These are phyloP conservation scores for Otis tarda DNA, from an alignment of 2,113 vertebrate genomes.

Conservation along the genomic window DNA sequence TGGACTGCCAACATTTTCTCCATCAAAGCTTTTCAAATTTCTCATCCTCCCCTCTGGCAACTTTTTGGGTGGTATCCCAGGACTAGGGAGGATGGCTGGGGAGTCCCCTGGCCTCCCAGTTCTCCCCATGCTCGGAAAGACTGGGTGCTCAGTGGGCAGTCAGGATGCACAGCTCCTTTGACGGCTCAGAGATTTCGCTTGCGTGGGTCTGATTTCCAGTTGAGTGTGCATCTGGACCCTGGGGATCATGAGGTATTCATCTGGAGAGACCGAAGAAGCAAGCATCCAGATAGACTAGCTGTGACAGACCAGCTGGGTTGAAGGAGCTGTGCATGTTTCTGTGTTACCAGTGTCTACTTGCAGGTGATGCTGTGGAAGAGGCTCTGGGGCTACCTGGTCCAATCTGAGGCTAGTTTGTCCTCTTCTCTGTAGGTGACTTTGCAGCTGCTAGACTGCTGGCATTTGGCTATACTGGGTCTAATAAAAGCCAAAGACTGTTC, in stretches of 20 bases:
- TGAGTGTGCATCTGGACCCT: accelerated
- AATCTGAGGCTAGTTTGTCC: background rate
- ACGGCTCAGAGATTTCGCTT: accelerated
- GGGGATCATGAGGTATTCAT: background rate
- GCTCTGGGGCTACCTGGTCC: background rate
- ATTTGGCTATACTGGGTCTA: background rate
- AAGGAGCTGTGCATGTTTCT: background rate
- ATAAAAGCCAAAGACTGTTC: background rate
- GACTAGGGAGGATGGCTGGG: background rate
- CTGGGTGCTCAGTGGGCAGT: background rate
- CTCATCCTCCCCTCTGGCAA: background rate
- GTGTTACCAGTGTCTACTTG: background rate
- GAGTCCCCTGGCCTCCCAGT: accelerated
- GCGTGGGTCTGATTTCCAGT: background rate
- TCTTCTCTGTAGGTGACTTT: background rate
- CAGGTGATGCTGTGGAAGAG: background rate
- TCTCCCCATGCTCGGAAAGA: accelerated
- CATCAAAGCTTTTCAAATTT: background rate
- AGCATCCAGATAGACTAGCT: background rate
- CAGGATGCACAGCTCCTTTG: background rate
- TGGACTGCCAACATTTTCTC: background rate
- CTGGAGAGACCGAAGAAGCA: background rate
- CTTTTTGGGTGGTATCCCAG: background rate
- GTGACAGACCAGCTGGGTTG: background rate
- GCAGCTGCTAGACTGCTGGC: background rate